Base-by-base conservation (phyloP, 2,113 vertebrate genomes). In the Dipodomys merriami region DNA sequence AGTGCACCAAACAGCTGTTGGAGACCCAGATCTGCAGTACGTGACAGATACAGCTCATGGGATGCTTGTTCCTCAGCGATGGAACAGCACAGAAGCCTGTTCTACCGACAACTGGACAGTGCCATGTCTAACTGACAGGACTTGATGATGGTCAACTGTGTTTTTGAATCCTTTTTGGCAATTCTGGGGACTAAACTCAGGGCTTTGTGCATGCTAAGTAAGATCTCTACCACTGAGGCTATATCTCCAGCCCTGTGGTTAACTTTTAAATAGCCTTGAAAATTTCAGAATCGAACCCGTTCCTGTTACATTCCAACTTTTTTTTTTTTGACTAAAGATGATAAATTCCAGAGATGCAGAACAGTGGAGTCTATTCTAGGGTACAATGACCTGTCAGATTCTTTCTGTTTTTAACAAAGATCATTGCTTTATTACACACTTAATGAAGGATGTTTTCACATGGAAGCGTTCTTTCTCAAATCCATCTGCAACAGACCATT, bases 401-500 rank as follows among this genome's bases (percentile, higher is more conserved):
- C 44, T 39, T 74, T 83, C 23, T 53, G 39, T 74, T 91, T 39
- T 64, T 72, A 82, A 85, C 79, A 30, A 78, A 81, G 23, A 82
- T 20, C 39, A 64, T 49, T 81, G 71, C 44, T 77, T 72, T 82
- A 91, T 88, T 73, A 67, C 7, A 81, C 29, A 88, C 18, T 77
- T 64, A 65, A 69, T 25, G 68, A 80, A 88, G 57, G 76, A 68
- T 64, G 20, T 72, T 88, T 68, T 84, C 85, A 73, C 22, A 83
- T n/a, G 10, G 62, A 85, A 57, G 44, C 35, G 65, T 72, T 88
- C 53, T 95, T 80, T 95, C 64, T 89, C 68, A 78, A 82, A 81
- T 83, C 78, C 77, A 88, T 89, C 81, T 77, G 92, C 64, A 79
- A 68, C 15, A 44, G 39, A 88, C 68, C 84, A 76, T 82, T 88